These are phyloP conservation scores for Heterotis niloticus DNA, from an alignment of 2,113 vertebrate species.

Conservation along the genomic window DNA sequence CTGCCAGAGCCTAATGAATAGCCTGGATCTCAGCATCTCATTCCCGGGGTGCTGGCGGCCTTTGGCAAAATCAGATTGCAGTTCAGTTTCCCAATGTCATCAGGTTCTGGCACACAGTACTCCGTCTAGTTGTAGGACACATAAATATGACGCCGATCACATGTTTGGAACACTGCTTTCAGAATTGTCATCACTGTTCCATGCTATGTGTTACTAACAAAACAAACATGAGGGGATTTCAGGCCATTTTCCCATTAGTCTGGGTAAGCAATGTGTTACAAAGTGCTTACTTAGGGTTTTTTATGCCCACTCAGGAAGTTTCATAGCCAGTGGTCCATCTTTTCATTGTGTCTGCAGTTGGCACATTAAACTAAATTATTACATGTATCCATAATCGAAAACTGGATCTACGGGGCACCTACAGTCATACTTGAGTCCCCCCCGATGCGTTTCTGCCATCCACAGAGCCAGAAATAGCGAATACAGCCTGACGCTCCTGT, in stretches of 20 bases:
- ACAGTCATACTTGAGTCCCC: background rate
- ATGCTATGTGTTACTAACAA: background rate
- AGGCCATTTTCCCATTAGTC: background rate
- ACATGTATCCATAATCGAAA: background rate
- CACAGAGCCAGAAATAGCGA: background rate
- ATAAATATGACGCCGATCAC: no score
- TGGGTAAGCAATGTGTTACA: background rate
- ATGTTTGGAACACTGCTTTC: background rate
- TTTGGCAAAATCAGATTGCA: background rate
- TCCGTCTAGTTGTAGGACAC: no score
- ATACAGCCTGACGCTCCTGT: background rate
- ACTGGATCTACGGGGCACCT: background rate
- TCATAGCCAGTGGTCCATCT: background rate
- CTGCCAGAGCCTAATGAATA: constrained; percentile 12
- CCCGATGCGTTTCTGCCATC: background rate
- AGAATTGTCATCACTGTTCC: background rate
- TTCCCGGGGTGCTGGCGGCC: background rate
- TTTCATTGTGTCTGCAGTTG: background rate
- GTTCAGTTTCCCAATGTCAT: no score
- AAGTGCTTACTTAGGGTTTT: background rate
- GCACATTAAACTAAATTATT: background rate
- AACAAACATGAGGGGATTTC: background rate
- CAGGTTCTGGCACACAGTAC: no score
- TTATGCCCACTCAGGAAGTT: background rate
- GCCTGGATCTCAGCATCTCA: background rate